Conservation (phyloP, 2,888 invertebrate species). For the Malacosoma neustria region DNA sequence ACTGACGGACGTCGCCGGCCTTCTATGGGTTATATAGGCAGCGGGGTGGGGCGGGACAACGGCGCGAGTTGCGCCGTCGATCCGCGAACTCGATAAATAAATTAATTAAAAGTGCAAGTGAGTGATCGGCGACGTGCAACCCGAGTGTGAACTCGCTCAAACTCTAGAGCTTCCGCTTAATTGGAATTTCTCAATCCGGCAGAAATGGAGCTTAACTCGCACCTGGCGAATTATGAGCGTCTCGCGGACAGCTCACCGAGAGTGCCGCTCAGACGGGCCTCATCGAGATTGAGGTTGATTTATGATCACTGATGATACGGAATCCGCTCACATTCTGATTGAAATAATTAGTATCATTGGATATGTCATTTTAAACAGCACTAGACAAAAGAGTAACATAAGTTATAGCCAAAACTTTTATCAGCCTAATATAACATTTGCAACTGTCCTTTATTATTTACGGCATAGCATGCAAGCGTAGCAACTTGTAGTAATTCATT, state of each 20-base stretch:
- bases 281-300: conserved; percentile 31
- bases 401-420: not conserved
- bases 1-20: conserved; percentile 62
- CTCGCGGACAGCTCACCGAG: conserved; percentile 19
- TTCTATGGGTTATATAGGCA: conserved; percentile 53
- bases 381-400: not conserved
- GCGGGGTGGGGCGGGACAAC: conserved; percentile 59
- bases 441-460: too few relatives aligned
- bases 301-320: conserved; percentile 20
- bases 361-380: not conserved
- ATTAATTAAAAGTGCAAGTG: conserved; percentile 77
- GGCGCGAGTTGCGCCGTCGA: conserved; percentile 71
- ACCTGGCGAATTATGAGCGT: conserved; percentile 32
- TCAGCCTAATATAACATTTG: too few relatives aligned
- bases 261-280: conserved; percentile 17
- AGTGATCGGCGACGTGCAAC: conserved; percentile 65
- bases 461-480: too few relatives aligned
- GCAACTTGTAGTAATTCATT: too few relatives aligned
- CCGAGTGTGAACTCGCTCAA: conserved; percentile 42
- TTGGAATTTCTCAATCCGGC: conserved; percentile 56
- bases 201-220: conserved; percentile 38
- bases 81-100: conserved; percentile 73
- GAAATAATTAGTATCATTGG: conserved; percentile 18
- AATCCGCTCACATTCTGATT: conserved; percentile 18
- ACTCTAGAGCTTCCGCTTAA: conserved; percentile 53